These are phyloP conservation scores for Xenopus laevis DNA, from an alignment of 2,113 vertebrate species.

Conservation along the genomic window DNA sequence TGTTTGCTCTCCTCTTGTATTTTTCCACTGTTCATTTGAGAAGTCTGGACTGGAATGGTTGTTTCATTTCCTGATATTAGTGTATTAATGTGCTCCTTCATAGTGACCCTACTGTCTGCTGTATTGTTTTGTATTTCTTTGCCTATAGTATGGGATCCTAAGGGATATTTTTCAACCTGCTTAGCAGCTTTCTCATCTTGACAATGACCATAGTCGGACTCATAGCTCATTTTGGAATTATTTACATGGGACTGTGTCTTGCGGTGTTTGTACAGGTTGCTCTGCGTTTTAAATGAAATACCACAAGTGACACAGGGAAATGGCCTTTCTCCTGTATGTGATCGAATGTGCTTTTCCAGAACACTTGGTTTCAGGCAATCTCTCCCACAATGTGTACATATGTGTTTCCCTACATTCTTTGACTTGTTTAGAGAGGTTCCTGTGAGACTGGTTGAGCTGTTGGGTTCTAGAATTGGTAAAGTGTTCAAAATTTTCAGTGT, in stretches of 20 bases:
- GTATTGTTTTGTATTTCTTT: neutral
- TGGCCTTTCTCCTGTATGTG: conserved; percentile 91
- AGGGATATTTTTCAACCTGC: neutral
- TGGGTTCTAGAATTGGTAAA: conserved; percentile 64
- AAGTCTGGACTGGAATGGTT: neutral
- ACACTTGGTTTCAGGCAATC: conserved; percentile 96
- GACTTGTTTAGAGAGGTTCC: conserved; percentile 58
- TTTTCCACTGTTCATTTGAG: conserved; percentile 38
- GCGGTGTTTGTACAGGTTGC: conserved; percentile 93
- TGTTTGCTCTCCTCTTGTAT: neutral
- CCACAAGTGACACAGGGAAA: conserved; percentile 87
- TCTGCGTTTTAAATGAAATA: conserved; percentile 95
- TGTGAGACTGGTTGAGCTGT: conserved; percentile 45
- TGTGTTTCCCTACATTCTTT: conserved; percentile 76
- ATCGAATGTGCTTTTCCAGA: conserved; percentile 92
- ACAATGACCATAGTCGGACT: conserved; percentile 57
- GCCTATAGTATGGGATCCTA: neutral
- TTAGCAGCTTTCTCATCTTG: conserved; percentile 46
- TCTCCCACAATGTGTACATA: conserved; percentile 87
- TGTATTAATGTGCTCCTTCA: neutral
- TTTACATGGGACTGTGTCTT: conserved; percentile 87
- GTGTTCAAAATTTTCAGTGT: conserved; percentile 77
- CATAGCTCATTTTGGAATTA: conserved; percentile 71
- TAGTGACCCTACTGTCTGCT: conserved; percentile 22
- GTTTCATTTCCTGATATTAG: neutral